phyloP scores from a whole-genome alignment of 2,113 vertebrate species.

The Xiphophorus couchianus region DNA sequence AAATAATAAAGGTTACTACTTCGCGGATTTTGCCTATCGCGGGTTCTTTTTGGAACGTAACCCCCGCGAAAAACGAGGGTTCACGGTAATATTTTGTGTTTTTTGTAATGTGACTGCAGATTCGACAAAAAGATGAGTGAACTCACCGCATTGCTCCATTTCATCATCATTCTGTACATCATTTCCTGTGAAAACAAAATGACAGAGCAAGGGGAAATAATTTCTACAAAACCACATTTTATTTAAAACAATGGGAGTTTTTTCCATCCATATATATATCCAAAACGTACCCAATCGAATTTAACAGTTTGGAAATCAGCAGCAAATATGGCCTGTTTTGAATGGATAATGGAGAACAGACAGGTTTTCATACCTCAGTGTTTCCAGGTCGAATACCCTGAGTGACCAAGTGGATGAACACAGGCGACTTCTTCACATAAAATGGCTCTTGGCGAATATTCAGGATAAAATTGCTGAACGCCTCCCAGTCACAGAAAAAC shows the following conservation, averaged over 20 bases:
- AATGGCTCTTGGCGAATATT: background rate
- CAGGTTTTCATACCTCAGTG: constrained; percentile 18
- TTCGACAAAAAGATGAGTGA: background rate
- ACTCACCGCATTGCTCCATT: constrained; percentile 51
- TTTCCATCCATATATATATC: background rate
- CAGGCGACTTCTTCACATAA: rapidly evolving
- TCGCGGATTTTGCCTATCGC: too few species aligned
- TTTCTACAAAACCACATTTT: background rate
- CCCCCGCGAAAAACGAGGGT: too few species aligned
- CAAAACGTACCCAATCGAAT: too few species aligned
- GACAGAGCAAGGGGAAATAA: background rate
- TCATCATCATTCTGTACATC: constrained; percentile 38
- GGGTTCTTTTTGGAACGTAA: too few species aligned
- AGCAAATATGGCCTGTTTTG: too few species aligned
- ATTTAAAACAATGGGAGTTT: background rate
- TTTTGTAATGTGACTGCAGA: too few species aligned
- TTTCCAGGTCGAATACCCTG: background rate
- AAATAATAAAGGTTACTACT: too few species aligned
- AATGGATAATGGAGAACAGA: too few species aligned
- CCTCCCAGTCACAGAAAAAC: background rate
- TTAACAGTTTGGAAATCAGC: too few species aligned
- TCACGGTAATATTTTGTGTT: too few species aligned
- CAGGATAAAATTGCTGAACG: constrained; percentile 4
- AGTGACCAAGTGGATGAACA: constrained; percentile 1
- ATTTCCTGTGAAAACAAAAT: constrained; percentile 28